Base-by-base conservation (phyloP, 1,140 invertebrate genomes). In the Atopsyche davidsoni region DNA sequence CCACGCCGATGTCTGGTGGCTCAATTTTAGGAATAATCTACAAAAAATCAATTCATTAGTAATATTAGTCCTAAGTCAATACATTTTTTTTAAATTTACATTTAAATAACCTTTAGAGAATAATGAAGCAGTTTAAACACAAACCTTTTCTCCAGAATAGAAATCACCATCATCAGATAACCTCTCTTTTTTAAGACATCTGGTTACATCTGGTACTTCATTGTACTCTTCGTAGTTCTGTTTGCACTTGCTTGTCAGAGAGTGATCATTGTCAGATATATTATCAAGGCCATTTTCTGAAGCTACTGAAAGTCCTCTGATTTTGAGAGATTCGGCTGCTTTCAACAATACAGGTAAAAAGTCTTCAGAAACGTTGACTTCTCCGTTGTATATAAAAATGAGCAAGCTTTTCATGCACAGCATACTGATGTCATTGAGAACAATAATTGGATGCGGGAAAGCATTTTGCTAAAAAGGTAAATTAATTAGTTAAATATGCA, bases 311-410 rank as follows among this genome's bases (percentile, higher is more conserved):
- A 83, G 62, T 2, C 80, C 80, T 59, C 78, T 75, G 47, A 83
- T 81, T 60, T 80, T 76, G 16, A 83, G 59, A 0, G 75, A 75
- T 59, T 81, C 78, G 4, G 81, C 81, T 28, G 80, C 78, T 60
- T 79, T 79, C 32, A 83, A 62, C 1, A 82, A 62, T 6, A 75
- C 67, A 17, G 79, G 77, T 47, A 83, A 64, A 62, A 79, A 79
- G 52, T 80, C 75, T 47, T 83, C 78, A 36, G 78, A 78, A 16
- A 83, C 81, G 66, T 80, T 81, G 2, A 83, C 79, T 62, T 82
- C 81, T 11, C 81, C 81, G 58, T 79, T 81, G 51, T 83, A 83
- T 65, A 83, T 80, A 65, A 81, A 83, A 57, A 75, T 75, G 39
- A 82, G 64, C 18, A 83, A 58, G 44, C 77, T 76, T 58, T 76